Conservation (phyloP, 2,888 invertebrate species). For the Ephialtes manifestator region DNA sequence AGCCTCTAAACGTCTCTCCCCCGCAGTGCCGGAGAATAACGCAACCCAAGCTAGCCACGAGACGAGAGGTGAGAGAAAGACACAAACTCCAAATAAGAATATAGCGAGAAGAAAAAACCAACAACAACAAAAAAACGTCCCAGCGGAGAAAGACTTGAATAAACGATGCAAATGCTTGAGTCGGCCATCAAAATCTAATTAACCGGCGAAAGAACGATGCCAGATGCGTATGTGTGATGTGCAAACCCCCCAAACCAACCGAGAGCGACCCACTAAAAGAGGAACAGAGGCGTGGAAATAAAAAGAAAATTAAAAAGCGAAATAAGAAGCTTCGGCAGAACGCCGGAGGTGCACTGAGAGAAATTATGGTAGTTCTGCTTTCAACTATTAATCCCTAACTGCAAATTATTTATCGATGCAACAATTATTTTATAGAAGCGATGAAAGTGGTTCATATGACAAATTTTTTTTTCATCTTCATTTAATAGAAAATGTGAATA, state of each 20-base stretch:
- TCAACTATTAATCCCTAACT: no score
- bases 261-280: constrained; percentile 64
- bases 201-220: constrained; percentile 82
- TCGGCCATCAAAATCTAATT: constrained; percentile 85
- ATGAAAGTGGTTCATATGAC: no score
- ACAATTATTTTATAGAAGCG: no score
- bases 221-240: constrained; percentile 53
- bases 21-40: constrained; percentile 79
- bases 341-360: constrained; percentile 66
- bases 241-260: constrained; percentile 36
- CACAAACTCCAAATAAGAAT: constrained; percentile 45
- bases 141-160: constrained; percentile 72
- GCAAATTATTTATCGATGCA: no score
- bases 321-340: constrained; percentile 37
- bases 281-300: constrained; percentile 68
- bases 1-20: constrained; percentile 82
- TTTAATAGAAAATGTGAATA: no score
- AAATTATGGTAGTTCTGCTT: neutral
- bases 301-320: constrained; percentile 73
- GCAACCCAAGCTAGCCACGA: constrained; percentile 65
- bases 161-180: constrained; percentile 84
- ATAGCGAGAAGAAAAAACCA: constrained; percentile 51
- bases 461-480: neutral
- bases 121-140: constrained; percentile 61
- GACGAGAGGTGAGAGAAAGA: constrained; percentile 58